Base-by-base conservation (phyloP, 1,140 invertebrate species). In the Anthonomus grandis region DNA sequence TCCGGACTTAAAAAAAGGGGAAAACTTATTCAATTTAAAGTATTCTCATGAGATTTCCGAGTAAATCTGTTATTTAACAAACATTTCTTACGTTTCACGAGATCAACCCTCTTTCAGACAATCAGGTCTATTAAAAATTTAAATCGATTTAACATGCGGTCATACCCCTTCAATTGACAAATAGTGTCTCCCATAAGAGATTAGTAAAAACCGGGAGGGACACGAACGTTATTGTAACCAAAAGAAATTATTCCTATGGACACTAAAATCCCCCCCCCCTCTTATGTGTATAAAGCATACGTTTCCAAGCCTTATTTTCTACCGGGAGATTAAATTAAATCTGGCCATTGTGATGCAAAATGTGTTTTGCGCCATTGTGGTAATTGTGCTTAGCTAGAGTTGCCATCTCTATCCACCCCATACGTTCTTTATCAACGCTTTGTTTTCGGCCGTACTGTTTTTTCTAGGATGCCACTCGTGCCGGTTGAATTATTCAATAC, bases 291-390 rank as follows among this genome's bases (percentile, higher is more conserved):
- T n/a, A n/a, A n/a, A n/a, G 53, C 53, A 56, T 48, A 56, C 42
- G 57, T 59, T 62, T 64, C 60, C 57, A 49, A 55, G 57, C 56
- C 53, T 57, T 50, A 51, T 62, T 62, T 64, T 56, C 56, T 63
- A 55, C 54, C 46, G 52, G 58, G 58, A 63, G 65, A 66, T 66
- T 66, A 64, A 66, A 66, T 66, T 66, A 63, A 66, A 66, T 64
- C 65, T 61, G 37, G 44, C 48, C 42, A 60, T 66, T 66, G 65
- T 66, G 36, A 66, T 66, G 63, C 62, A 66, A 66, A 66, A 64
- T 48, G 60, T 66, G 65, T 66, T 64, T 66, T 64, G 63, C 51
- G 55, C 60, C 54, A 63, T 66, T 66, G 65, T 66, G 62, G 59
- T 63, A 56, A 65, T 65, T 65, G 63, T 63, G 41, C 51, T 62